phyloP scores from a whole-genome alignment of 2,797 vertebrate species.

The Cynopterus sphinx region DNA sequence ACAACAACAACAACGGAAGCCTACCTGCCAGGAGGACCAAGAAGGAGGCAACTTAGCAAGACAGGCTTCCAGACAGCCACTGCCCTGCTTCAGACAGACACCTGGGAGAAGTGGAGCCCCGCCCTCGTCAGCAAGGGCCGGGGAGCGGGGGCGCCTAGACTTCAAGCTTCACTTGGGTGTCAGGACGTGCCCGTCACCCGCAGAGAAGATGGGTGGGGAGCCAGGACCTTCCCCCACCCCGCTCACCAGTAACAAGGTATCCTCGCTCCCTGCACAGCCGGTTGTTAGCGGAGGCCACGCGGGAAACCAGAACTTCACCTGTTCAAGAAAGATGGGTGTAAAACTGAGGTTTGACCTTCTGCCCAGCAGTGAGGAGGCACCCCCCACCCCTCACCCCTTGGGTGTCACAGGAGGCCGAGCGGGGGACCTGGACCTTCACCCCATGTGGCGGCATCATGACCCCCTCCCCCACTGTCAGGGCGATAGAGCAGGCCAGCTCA shows the following conservation, averaged over 20 bases:
- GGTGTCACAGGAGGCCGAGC: no score
- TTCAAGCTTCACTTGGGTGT: background rate
- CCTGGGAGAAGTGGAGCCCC: background rate
- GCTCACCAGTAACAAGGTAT: no score
- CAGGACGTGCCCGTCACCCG: rapidly evolving
- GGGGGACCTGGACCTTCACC: background rate
- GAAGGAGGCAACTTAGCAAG: background rate
- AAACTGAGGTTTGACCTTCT: background rate
- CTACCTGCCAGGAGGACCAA: background rate
- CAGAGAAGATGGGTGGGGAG: background rate
- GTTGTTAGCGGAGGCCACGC: rapidly evolving
- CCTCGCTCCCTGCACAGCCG: background rate
- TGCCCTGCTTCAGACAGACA: background rate
- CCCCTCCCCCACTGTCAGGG: background rate
- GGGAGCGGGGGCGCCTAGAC: no score
- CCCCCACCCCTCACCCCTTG: rapidly evolving
- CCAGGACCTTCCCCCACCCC: background rate
- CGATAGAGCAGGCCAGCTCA: background rate
- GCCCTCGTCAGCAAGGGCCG: background rate
- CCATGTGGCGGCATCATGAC: background rate
- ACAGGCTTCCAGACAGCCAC: background rate
- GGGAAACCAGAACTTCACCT: rapidly evolving
- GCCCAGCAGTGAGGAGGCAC: background rate
- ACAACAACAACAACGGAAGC: background rate
- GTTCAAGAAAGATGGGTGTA: rapidly evolving